Conservation (phyloP, 2,888 invertebrate species). For the Diarsia brunnea region DNA sequence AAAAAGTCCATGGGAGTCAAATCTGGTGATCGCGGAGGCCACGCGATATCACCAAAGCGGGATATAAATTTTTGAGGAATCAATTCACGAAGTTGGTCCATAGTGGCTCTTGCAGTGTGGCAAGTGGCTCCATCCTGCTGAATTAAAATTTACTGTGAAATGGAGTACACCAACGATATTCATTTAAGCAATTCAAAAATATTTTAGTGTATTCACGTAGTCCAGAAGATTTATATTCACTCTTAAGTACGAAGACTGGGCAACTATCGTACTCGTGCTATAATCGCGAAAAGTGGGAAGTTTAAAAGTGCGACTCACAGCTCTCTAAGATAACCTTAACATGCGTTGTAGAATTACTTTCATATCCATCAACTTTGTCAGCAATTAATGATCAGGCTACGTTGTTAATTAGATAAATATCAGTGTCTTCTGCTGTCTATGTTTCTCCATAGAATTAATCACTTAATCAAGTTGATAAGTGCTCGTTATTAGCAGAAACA, state of each 20-base stretch:
- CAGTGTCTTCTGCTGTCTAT: slow-evolving; percentile 13
- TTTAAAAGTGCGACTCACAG: no score
- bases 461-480: slow-evolving; percentile 52
- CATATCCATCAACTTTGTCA: slow-evolving; percentile 16
- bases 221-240: neutral
- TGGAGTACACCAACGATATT: neutral
- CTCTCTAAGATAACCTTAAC: neutral
- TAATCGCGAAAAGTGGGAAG: neutral
- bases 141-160: neutral
- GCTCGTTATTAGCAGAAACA: slow-evolving; percentile 27
- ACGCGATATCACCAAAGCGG: no score
- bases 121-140: no score
- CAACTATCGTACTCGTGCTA: neutral
- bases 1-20: no score
- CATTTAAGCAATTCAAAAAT: neutral
- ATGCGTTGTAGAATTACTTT: neutral
- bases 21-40: no score
- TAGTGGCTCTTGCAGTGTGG: no score
- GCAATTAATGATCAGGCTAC: slow-evolving; percentile 8
- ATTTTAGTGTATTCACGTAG: neutral
- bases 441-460: slow-evolving; percentile 20
- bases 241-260: neutral
- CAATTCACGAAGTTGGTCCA: no score
- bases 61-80: no score
- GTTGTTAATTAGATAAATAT: slow-evolving; percentile 42